Evolutionary conservation across 2,113 vertebrate species (phyloP).

Genomic region (Sceloporus tristichus): DNA sequence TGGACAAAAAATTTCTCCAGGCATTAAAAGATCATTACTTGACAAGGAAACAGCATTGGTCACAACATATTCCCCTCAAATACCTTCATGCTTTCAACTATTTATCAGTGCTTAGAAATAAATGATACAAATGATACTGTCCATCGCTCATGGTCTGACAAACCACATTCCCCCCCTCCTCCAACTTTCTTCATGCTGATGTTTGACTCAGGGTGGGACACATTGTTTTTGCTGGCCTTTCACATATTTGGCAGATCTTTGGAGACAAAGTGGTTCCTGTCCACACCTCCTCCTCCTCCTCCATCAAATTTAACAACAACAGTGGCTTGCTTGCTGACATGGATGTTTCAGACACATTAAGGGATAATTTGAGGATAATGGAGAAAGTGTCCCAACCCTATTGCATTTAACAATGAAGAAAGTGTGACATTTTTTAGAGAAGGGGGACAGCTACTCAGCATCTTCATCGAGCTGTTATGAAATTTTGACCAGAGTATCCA

Average conservation of each 20-base stretch:
- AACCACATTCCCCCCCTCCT: neutral
- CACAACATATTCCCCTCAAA: slow-evolving; percentile 56
- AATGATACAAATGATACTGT: neutral
- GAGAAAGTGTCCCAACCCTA: neutral
- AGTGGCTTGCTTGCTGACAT: neutral
- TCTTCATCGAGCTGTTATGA: neutral
- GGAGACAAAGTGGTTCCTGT: neutral
- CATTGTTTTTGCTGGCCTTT: neutral
- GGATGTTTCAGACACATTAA: neutral
- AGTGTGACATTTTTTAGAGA: neutral
- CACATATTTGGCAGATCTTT: neutral
- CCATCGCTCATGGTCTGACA: neutral
- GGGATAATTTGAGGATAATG: neutral
- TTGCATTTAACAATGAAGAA: neutral
- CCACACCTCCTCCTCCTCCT: neutral
- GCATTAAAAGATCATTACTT: slow-evolving; percentile 47
- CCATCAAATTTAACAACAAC: neutral
- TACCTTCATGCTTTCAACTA: neutral
- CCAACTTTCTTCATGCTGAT: neutral
- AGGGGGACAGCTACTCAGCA: neutral
- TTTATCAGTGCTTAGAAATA: neutral
- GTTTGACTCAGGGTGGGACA: neutral
- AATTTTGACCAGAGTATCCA: neutral
- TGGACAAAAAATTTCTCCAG: neutral
- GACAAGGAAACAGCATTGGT: slow-evolving; percentile 58